These are phyloP conservation scores for Strigamia crassipes DNA, from an alignment of 2,888 invertebrate genomes.

Conservation along the genomic window DNA sequence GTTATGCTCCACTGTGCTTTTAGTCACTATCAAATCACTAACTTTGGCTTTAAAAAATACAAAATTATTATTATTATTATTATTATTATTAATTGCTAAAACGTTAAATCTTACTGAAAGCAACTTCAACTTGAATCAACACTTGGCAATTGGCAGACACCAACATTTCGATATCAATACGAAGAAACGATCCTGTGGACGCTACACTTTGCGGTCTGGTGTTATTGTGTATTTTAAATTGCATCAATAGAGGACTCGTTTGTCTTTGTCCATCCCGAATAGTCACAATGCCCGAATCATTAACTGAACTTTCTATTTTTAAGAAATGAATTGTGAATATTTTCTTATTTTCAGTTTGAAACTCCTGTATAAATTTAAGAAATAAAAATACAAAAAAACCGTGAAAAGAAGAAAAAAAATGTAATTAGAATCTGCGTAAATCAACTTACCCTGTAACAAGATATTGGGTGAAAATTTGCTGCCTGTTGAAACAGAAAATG, in stretches of 20 bases:
- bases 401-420: not conserved
- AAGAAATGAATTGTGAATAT: slow-evolving; percentile 84
- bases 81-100: not conserved
- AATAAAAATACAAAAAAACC: not conserved
- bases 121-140: slow-evolving; percentile 69
- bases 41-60: slow-evolving; percentile 64
- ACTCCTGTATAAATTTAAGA: not conserved
- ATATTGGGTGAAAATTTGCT: not conserved
- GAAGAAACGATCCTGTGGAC: slow-evolving; percentile 78
- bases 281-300: slow-evolving; percentile 73
- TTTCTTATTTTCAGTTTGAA: slow-evolving; percentile 64
- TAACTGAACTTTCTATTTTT: slow-evolving; percentile 70
- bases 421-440: not conserved
- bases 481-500: slow-evolving; percentile 23
- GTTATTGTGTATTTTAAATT: slow-evolving; percentile 77
- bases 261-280: slow-evolving; percentile 77
- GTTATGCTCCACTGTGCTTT: slow-evolving; percentile 84
- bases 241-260: slow-evolving; percentile 71
- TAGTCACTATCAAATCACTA: slow-evolving; percentile 84
- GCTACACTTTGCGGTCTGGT: slow-evolving; percentile 88
- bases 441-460: slow-evolving; percentile 69
- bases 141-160: slow-evolving; percentile 69
- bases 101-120: slow-evolving; percentile 55
- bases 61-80: slow-evolving; percentile 39
- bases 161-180: slow-evolving; percentile 73